A percentile compares a stretch with the other conserved stretches of the same genome.
Evolutionary conservation across 2,797 vertebrate genomes (phyloP).

Genomic region (Gadopsis bispinosus): DNA sequence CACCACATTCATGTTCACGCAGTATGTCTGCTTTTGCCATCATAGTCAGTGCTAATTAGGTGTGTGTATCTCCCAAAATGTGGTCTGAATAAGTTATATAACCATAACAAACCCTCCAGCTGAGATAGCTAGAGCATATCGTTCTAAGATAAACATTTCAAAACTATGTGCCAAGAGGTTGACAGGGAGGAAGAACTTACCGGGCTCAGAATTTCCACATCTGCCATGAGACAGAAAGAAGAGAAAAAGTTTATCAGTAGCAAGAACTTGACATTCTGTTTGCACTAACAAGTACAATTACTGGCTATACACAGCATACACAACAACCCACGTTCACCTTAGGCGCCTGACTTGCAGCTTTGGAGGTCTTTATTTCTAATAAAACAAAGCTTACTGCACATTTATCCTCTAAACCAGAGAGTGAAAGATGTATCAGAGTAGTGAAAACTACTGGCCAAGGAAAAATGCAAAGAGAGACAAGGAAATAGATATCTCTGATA

Average conservation of each 20-base stretch:
- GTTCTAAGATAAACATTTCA: conserved; percentile 74
- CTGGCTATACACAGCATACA: conserved; percentile 30
- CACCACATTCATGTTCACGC: conserved; percentile 25
- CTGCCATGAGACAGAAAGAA: conserved; percentile 69
- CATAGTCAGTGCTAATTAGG: conserved; percentile 51
- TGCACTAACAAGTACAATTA: conserved; percentile 51
- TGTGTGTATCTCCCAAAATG: conserved; percentile 55
- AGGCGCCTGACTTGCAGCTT: conserved; percentile 42
- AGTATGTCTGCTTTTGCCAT: conserved; percentile 22
- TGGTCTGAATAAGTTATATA: conserved; percentile 67
- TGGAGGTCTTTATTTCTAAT: conserved; percentile 65
- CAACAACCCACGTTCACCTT: conserved; percentile 37
- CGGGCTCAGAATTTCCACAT: conserved; percentile 76
- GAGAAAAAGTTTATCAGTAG: conserved; percentile 63
- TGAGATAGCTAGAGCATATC: conserved; percentile 65
- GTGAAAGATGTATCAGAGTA: conserved; percentile 28
- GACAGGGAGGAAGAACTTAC: conserved; percentile 74
- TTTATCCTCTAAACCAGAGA: conserved; percentile 53
- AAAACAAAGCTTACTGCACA: conserved; percentile 66
- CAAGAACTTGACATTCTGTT: conserved; percentile 58
- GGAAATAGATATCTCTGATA: conserved; percentile 66
- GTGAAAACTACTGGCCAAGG: conserved; percentile 29
- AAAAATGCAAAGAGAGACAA: conserved; percentile 50
- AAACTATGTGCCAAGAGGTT: conserved; percentile 54
- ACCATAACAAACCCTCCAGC: conserved; percentile 69